Conservation (phyloP, 2,888 invertebrate species). For the Ophion obscuratus region DNA sequence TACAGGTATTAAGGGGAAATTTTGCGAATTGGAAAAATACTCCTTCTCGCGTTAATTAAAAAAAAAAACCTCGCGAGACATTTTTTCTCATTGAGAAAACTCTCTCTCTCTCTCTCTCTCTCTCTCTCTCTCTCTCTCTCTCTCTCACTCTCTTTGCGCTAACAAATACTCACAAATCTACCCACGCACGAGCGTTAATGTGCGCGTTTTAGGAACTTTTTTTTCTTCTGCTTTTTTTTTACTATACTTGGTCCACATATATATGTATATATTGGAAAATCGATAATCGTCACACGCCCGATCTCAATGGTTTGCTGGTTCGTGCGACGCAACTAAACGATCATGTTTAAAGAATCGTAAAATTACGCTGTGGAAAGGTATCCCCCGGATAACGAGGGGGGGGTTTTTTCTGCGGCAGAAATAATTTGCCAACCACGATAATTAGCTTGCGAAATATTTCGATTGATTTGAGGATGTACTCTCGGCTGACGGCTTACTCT, state of each 20-base stretch:
- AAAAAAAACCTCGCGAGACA: background rate
- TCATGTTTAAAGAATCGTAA: background rate
- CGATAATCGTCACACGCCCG: slow-evolving; percentile 53
- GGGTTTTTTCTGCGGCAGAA: background rate
- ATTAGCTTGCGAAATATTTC: background rate
- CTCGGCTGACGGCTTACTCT: background rate
- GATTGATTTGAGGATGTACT: background rate
- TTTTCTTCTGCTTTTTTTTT: slow-evolving; percentile 50
- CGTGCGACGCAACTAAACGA: background rate
- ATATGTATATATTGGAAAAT: slow-evolving; percentile 62
- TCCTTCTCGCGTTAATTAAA: slow-evolving; percentile 11
- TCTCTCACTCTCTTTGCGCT: slow-evolving; percentile 14
- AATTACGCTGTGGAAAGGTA: background rate
- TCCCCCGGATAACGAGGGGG: background rate
- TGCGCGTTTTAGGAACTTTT: slow-evolving; percentile 61
- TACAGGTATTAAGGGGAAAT: slow-evolving; percentile 11
- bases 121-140: background rate
- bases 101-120: too few species aligned
- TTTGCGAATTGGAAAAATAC: slow-evolving; percentile 19
- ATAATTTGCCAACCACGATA: background rate
- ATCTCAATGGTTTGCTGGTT: background rate
- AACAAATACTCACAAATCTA: slow-evolving; percentile 25
- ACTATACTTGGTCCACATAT: slow-evolving; percentile 72
- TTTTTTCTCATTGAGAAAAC: background rate
- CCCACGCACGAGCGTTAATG: slow-evolving; percentile 56